Evolutionary conservation across 2,888 invertebrate species (phyloP), one percentile per base, ranked within the genome.

Genomic region (Chaitophorus viminalis): DNA sequence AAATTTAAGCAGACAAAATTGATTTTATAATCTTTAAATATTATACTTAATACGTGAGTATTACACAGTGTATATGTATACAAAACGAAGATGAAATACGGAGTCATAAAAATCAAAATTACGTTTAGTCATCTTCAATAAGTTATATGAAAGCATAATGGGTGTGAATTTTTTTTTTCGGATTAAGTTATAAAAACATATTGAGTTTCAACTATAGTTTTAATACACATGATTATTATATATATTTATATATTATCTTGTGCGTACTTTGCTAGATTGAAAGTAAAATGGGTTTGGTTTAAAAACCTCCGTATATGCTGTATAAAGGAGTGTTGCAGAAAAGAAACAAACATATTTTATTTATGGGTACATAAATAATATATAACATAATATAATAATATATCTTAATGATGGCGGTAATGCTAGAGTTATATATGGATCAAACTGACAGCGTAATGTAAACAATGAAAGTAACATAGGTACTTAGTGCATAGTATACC

Each of bases 81-180:
- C 46, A 14, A 52, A 14, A 36, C 29, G 17, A 52, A 25, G 21
- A 65, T 36, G 14, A 81, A 17, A 81, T 0, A 11, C 18, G 2
- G 65, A 31, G 52, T 21, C 31, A 52, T 9, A 65, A 72, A 72
- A 82, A 82, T 29, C 17, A 52, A 25, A 46, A 33, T 82, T 52
- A 29, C 29, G 52, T 52, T 82, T 82, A 72, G n/a, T 82, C 82
- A 72, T 82, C 52, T 52, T 33, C 17, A 25, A 72, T 72, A 72
- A 82, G 33, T n/a, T n/a, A 54, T 72, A 82, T 52, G 33, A 82
- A 52, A n/a, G n/a, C 72, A 33, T 52, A 82, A 82, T 72, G 25
- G 70, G 72, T 52, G 70, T 82, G 52, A 46, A 68, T 33, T 4
- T 72, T 82, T 68, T 72, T 82, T 72, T 82, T 72, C 31, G 14